Evolutionary conservation across 1,140 invertebrate species (phyloP).

Genomic region (Anastrepha obliqua): DNA sequence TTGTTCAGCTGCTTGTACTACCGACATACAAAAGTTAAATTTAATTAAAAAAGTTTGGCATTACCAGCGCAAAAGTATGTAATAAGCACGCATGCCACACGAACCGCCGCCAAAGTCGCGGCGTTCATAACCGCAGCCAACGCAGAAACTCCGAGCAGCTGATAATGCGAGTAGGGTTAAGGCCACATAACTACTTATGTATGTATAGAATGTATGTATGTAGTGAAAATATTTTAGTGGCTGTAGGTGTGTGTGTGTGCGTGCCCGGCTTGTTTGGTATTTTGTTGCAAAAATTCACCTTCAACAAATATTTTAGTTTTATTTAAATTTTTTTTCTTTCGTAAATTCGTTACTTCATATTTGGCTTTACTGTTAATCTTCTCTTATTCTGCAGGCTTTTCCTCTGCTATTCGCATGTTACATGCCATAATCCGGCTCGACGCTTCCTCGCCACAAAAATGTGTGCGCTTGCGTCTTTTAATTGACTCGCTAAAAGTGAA

Average conservation of each 20-base stretch:
- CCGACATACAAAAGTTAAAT: slow-evolving; percentile 39
- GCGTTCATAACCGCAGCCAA: slow-evolving; percentile 44
- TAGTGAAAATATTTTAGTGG: not conserved
- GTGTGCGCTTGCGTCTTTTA: slow-evolving; percentile 14
- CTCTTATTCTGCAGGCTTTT: slow-evolving; percentile 13
- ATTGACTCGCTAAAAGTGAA: not conserved
- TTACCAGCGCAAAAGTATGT: slow-evolving; percentile 40
- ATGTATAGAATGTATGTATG: not conserved
- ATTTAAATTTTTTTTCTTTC: slow-evolving; percentile 2
- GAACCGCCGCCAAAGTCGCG: slow-evolving; percentile 33
- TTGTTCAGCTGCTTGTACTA: not conserved
- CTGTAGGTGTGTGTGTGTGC: not conserved
- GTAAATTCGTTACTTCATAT: not conserved
- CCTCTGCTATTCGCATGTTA: not conserved
- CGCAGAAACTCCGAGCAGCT: slow-evolving; percentile 19
- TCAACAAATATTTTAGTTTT: slow-evolving; percentile 34
- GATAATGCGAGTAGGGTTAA: slow-evolving; percentile 11
- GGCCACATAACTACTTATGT: not conserved
- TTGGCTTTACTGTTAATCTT: not conserved
- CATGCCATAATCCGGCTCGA: slow-evolving; percentile 5
- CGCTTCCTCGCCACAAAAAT: slow-evolving; percentile 46
- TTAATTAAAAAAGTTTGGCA: slow-evolving; percentile 50
- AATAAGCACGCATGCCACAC: slow-evolving; percentile 32
- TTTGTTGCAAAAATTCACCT: slow-evolving; percentile 27
- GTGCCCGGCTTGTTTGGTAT: not conserved